Percentiles rank a stretch among this genome's conserved stretches.
phyloP scores from a whole-genome alignment of 2,888 invertebrate genomes.

The Timema podura region DNA sequence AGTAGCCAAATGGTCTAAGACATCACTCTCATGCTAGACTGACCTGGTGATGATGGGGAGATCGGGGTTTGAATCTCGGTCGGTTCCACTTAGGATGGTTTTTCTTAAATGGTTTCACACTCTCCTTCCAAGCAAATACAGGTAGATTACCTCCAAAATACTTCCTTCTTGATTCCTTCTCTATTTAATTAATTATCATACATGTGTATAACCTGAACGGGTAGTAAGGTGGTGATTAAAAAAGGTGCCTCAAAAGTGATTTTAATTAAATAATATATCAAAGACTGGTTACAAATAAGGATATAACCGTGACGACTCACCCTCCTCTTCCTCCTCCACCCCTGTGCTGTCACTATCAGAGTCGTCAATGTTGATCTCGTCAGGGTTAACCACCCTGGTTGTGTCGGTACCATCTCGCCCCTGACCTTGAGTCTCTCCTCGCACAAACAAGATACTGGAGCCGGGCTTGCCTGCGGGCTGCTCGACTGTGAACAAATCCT shows the following conservation, averaged over 20 bases:
- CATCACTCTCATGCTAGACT: too few species aligned
- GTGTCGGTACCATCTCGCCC: constrained; percentile 51
- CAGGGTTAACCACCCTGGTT: constrained; percentile 73
- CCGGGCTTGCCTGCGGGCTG: constrained; percentile 31
- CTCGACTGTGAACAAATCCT: constrained; percentile 8
- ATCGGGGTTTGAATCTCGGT: too few species aligned
- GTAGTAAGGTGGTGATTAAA: too few species aligned
- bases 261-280: too few species aligned
- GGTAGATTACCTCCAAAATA: neutral
- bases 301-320: constrained; percentile 33
- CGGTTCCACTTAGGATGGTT: too few species aligned
- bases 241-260: too few species aligned
- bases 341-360: constrained; percentile 57
- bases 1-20: too few species aligned
- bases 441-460: constrained; percentile 77
- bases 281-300: neutral
- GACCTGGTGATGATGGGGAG: too few species aligned
- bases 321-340: constrained; percentile 44
- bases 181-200: too few species aligned
- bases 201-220: too few species aligned
- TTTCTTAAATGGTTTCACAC: too few species aligned
- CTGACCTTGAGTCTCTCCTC: constrained; percentile 78
- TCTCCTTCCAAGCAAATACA: too few species aligned
- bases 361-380: constrained; percentile 81
- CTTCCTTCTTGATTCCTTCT: neutral